These are phyloP conservation scores for Oxytorus armatus DNA, from an alignment of 2,888 invertebrate species.

Conservation along the genomic window DNA sequence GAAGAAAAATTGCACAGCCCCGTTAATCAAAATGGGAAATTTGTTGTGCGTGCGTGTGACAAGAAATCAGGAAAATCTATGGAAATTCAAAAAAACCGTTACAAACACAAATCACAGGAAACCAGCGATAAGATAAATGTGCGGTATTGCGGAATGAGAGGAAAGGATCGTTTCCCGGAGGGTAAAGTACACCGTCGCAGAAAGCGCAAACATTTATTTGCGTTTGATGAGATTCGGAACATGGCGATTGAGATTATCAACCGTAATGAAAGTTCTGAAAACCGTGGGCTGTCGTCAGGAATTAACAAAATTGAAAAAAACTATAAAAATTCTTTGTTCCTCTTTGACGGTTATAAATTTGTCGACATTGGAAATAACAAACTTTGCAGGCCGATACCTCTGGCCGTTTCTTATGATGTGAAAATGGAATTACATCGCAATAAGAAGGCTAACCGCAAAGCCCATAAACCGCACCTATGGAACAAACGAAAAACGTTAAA, in stretches of 20 bases:
- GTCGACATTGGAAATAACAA: slow-evolving; percentile 15
- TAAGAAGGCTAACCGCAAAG: not conserved
- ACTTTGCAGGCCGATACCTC: not conserved
- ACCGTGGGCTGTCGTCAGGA: not conserved
- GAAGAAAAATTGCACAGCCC: not conserved
- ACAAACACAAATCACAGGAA: not conserved
- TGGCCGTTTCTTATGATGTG: not conserved
- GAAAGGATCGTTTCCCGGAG: not conserved
- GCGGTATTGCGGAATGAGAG: not conserved
- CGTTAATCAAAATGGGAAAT: too few species aligned
- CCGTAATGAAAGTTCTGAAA: not conserved
- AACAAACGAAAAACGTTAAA: not conserved
- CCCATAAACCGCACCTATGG: not conserved
- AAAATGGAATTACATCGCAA: not conserved
- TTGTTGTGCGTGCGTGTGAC: not conserved
- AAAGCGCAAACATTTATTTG: not conserved
- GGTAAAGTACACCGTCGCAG: not conserved
- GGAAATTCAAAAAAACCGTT: not conserved
- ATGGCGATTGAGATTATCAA: not conserved
- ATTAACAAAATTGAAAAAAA: not conserved
- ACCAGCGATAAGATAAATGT: not conserved
- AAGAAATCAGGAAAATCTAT: not conserved
- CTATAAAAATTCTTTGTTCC: not conserved
- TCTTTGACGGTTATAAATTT: slow-evolving; percentile 7
- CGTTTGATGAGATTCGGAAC: not conserved